Conservation (phyloP, 2,888 invertebrate species). For the Pegoplata infirma region DNA sequence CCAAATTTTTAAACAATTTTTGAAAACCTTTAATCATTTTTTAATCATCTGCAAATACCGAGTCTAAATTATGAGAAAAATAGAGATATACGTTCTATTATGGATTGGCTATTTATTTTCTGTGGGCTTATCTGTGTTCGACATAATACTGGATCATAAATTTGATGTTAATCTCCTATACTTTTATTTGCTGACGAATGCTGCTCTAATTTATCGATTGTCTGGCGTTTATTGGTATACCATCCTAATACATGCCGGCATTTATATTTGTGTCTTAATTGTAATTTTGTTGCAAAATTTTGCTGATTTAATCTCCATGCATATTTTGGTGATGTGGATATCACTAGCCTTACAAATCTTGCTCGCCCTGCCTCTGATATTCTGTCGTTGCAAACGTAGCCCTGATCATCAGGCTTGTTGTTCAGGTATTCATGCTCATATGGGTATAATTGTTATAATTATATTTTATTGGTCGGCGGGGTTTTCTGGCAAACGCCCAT, state of each 20-base stretch:
- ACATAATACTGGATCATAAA: not conserved
- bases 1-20: too few species aligned
- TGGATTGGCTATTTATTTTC: not conserved
- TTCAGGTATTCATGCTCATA: not conserved
- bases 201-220: not conserved
- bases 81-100: not conserved
- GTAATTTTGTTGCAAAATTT: too few species aligned
- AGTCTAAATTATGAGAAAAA: not conserved
- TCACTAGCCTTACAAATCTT: too few species aligned
- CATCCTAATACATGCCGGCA: too few species aligned
- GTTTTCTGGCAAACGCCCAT: not conserved
- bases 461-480: not conserved
- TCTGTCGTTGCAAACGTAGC: too few species aligned
- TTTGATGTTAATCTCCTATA: too few species aligned
- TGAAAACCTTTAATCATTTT: too few species aligned
- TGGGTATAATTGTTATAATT: not conserved
- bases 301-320: too few species aligned
- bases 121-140: not conserved
- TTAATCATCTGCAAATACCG: too few species aligned
- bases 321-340: too few species aligned
- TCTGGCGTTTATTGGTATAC: not conserved
- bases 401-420: not conserved
- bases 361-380: too few species aligned
- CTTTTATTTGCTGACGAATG: constrained; percentile 1
- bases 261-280: too few species aligned